Percentiles rank a stretch among this genome's conserved stretches.
Conservation (phyloP, 2,888 invertebrate species). For the Steinernema hermaphroditum region DNA sequence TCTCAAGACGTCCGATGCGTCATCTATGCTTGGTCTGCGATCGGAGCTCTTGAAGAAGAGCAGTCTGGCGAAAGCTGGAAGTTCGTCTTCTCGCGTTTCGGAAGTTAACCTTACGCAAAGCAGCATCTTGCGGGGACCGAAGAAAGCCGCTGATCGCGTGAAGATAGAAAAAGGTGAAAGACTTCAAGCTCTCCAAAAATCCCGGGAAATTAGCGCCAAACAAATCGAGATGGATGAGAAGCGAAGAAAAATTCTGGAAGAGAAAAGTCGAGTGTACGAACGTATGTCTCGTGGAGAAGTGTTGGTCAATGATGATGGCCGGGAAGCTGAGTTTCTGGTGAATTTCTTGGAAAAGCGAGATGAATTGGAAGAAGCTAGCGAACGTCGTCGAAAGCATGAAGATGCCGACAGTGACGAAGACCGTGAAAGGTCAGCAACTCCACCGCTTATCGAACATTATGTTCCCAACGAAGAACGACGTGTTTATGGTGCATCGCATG, state of each 20-base stretch:
- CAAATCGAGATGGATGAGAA: conserved; percentile 12
- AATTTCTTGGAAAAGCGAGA: conserved; percentile 53
- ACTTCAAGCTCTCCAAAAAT: neutral
- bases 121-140: conserved; percentile 14
- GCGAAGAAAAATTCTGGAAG: conserved; percentile 42
- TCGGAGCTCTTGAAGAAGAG: conserved; percentile 18
- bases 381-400: neutral
- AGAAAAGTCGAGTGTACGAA: conserved; percentile 56
- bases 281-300: conserved; percentile 47
- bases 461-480: conserved; percentile 51
- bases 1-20: conserved; percentile 4
- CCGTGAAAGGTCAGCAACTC: neutral
- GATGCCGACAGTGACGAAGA: neutral
- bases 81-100: neutral
- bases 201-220: neutral
- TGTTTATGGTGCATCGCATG: conserved; percentile 57
- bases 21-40: neutral
- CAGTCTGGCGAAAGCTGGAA: neutral
- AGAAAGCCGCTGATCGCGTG: neutral
- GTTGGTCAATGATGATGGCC: conserved; percentile 46
- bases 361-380: conserved; percentile 34
- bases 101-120: neutral
- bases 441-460: conserved; percentile 49
- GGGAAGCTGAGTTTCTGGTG: conserved; percentile 55
- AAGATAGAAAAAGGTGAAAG: neutral